Base-by-base conservation (phyloP, 2,797 vertebrate species). In the Gouania willdenowi region DNA sequence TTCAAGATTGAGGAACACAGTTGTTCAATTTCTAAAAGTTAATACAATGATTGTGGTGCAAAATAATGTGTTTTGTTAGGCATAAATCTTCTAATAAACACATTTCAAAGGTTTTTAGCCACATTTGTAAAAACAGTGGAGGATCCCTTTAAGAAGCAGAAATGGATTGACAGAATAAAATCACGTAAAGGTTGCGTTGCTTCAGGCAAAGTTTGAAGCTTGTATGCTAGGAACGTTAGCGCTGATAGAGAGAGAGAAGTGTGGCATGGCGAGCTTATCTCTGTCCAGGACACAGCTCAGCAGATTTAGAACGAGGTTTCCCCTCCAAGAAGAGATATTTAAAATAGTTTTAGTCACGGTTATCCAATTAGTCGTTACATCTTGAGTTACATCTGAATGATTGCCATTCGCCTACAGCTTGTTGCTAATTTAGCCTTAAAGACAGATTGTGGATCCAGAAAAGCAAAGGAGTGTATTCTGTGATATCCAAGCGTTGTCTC, bases 321-420 rank as follows among this genome's bases (percentile, higher is more conserved):
- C n/a, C 46, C 51, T 79, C 64, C 66, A 62, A 63, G 67, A 62
- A 66, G 35, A 6, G 5, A 72, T 58, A 63, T 72, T 56, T 53
- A 63, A 72, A 63, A 66, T 34, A 47, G 44, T 71, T 77, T 54
- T 51, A 69, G 65, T 73, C 58, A 72, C 41, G 59, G 59, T 73
- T 37, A 47, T 65, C 73, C 78, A 80, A 76, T 81, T 79, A 74
- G 62, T 68, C 69, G 36, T 74, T 74, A 28, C 48, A 64, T 66
- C 54, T 74, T 81, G 81, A 85, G 76, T 86, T 83, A 84, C 59
- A 51, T 56, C 47, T 81, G 79, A 84, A 65, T 5, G 31, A 18
- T 43, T 71, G 78, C 81, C 81, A 77, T n/a, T 71, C 69, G 61
- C 83, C 83, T 77, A 81, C 79, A 77, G 83, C 41, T 24, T 24